Percentiles rank a stretch among this genome's conserved stretches.
These are phyloP conservation scores for Rotaria magnacalcarata DNA, from an alignment of 2,888 invertebrate genomes.

Conservation along the genomic window DNA sequence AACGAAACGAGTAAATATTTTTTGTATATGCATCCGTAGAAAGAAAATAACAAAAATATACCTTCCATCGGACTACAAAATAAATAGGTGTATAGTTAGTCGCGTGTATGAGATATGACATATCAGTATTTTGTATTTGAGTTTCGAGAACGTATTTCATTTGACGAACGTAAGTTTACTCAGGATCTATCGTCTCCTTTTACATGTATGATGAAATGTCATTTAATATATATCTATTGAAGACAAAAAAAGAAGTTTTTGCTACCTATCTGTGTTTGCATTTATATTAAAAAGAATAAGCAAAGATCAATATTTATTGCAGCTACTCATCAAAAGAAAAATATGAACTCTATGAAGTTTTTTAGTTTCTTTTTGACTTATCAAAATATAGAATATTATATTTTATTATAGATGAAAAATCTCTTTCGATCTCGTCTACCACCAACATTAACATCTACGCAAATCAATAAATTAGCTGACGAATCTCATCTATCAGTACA, in stretches of 20 bases:
- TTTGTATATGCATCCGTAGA: neutral
- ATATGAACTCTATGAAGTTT: too few species aligned
- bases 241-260: neutral
- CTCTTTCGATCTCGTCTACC: too few species aligned
- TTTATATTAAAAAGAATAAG: neutral
- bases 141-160: neutral
- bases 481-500: too few species aligned
- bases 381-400: neutral
- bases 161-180: neutral
- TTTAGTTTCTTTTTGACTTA: neutral
- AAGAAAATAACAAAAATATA: neutral
- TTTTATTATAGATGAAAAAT: neutral
- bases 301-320: neutral
- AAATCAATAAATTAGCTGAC: too few species aligned
- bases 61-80: neutral
- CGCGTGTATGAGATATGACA: neutral
- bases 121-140: neutral
- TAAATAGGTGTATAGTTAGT: neutral
- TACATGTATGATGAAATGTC: neutral
- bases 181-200: neutral
- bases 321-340: too few species aligned
- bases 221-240: neutral
- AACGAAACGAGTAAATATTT: neutral
- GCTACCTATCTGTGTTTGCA: neutral
- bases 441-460: too few species aligned